Evolutionary conservation across 1,140 invertebrate genomes (phyloP).

Genomic region (Penaeus japonicus): DNA sequence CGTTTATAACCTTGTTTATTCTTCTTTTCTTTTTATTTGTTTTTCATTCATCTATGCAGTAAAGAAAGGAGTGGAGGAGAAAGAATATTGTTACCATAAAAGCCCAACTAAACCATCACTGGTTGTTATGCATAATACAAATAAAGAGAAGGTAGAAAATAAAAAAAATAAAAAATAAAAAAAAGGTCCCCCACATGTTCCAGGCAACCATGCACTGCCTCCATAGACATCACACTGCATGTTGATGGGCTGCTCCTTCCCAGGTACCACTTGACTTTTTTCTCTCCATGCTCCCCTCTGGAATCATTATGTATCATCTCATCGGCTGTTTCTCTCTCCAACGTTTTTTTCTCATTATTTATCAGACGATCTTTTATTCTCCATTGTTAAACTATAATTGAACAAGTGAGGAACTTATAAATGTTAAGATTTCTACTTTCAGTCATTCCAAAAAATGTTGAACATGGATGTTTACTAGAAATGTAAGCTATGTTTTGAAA

Average conservation of each 20-base stretch:
- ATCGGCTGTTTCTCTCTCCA: background rate
- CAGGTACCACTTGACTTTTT: background rate
- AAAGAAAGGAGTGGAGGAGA: background rate
- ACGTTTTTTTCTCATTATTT: background rate
- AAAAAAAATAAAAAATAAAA: background rate
- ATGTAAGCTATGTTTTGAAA: no score
- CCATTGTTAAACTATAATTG: no score
- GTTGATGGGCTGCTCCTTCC: constrained; percentile 9
- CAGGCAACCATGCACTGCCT: constrained; percentile 1
- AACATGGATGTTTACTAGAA: no score
- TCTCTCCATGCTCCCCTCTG: constrained; percentile 44
- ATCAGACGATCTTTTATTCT: background rate
- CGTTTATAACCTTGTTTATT: no score
- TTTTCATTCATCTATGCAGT: background rate
- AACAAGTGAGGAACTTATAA: no score
- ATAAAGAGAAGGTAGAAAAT: no score
- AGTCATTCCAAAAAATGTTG: no score
- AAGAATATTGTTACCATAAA: no score
- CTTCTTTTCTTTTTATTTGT: no score
- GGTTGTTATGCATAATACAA: constrained; percentile 30
- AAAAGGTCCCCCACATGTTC: background rate
- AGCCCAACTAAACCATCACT: background rate
- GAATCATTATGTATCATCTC: background rate
- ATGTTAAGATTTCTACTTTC: no score
- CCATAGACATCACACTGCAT: background rate